These are phyloP conservation scores for Lethocerus indicus DNA, from an alignment of 1,140 invertebrate species.

Conservation along the genomic window DNA sequence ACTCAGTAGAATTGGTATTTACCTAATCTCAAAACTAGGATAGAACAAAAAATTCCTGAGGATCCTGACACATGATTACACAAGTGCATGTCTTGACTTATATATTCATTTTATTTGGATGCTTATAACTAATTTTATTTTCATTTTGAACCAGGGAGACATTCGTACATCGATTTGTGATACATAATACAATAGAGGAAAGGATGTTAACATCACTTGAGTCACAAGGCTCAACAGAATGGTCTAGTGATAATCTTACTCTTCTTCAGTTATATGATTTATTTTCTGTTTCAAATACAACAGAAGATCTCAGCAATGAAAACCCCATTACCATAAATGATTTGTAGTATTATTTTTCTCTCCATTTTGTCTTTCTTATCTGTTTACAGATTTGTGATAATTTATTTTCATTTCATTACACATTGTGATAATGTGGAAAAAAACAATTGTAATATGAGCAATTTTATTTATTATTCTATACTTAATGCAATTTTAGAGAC, in stretches of 20 bases:
- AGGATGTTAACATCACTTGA: slow-evolving; percentile 27
- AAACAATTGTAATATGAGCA: no score
- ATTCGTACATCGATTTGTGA: slow-evolving; percentile 46
- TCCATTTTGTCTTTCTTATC: no score
- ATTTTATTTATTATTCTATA: no score
- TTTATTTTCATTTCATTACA: no score
- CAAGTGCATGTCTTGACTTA: not conserved
- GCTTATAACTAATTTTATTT: not conserved
- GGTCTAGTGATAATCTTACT: slow-evolving; percentile 16
- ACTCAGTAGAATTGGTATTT: not conserved
- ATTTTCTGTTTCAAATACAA: no score
- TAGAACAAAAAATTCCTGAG: not conserved
- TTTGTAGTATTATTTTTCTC: no score
- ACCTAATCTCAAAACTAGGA: not conserved
- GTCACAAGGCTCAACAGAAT: slow-evolving; percentile 9
- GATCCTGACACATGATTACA: not conserved
- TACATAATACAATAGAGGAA: slow-evolving; percentile 52
- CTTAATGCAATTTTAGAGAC: no score
- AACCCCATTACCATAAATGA: no score
- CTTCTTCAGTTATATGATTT: slow-evolving; percentile 14
- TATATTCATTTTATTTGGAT: not conserved
- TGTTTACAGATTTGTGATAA: no score
- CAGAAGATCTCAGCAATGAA: no score
- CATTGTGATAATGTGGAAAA: no score
- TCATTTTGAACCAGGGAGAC: slow-evolving; percentile 27